Evolutionary conservation across 1,140 invertebrate species (phyloP), one percentile per base, ranked within the genome.

Genomic region (Drosophila athabasca): DNA sequence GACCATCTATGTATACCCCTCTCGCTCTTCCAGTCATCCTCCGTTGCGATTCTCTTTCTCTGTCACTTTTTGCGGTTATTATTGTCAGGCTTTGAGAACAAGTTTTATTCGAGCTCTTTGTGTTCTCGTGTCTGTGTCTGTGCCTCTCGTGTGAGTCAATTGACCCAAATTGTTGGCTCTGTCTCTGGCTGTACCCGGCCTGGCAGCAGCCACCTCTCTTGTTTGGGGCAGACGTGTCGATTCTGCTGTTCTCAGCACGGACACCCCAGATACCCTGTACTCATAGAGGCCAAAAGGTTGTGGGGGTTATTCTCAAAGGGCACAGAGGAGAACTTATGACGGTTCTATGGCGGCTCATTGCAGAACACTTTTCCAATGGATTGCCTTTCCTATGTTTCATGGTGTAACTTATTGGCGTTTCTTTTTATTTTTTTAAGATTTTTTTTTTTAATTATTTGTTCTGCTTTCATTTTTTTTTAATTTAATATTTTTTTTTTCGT

Each of bases 21-120:
- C 39, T 52, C 35, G 2, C 0, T 11, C 49, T 26, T 49, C 9
- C 46, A 43, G 4, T 50, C 29, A 57, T 41, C 31, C 17, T 35
- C 17, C 49, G 31, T 31, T 26, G 24, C 5, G 24, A 26, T 26
- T 5, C 7, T 50, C 31, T 57, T 41, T 43, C 17, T 35, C 17
- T 53, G 31, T 31, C 39, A 49, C 54, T 62, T 69, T 39, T 57
- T 75, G 62, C 41, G 54, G 62, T 75, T 75, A 75, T 67, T 75
- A 67, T 75, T 75, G 70, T 61, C 72, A 66, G 72, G 71, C 50
- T 64, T 51, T 67, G 72, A 75, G 72, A 75, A 75, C 72, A 75
- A 75, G 72, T 75, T 75, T 75, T 75, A 66, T 75, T 73, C 45
- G 39, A 51, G 51, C 51, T 50, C 44, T 73, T 64, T 64, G 59